phyloP scores from a whole-genome alignment of 2,797 vertebrate genomes.

The Anniella stebbinsi region DNA sequence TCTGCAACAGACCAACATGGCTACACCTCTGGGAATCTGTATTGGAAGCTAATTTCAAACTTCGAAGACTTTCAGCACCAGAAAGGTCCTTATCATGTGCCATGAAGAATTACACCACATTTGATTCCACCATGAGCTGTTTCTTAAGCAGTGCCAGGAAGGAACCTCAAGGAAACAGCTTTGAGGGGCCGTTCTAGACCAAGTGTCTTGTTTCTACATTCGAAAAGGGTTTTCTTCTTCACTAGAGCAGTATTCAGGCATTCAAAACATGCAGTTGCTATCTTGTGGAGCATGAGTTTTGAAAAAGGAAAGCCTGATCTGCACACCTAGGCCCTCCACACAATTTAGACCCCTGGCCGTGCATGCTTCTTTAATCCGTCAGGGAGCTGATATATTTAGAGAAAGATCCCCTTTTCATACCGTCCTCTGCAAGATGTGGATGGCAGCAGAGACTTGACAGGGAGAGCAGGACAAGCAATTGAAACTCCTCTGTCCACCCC shows the following conservation, averaged over 20 bases:
- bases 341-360: too few relatives aligned
- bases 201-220: not conserved
- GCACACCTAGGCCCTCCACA: too few relatives aligned
- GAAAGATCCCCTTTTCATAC: too few relatives aligned
- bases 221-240: not conserved
- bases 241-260: not conserved
- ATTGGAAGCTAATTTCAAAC: slow-evolving; percentile 30
- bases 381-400: too few relatives aligned
- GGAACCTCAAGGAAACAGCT: not conserved
- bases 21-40: not conserved
- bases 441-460: too few relatives aligned
- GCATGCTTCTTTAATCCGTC: too few relatives aligned
- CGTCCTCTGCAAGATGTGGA: too few relatives aligned
- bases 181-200: not conserved
- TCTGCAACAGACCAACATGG: not conserved
- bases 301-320: not conserved
- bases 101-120: not conserved
- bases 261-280: not conserved
- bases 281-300: too few relatives aligned
- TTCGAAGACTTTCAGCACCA: not conserved
- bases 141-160: not conserved
- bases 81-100: slow-evolving; percentile 6
- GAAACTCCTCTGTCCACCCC: too few relatives aligned
- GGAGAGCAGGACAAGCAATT: too few relatives aligned
- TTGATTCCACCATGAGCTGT: not conserved